These are phyloP conservation scores for Mormyrus iriodes DNA, from an alignment of 2,113 vertebrate species.

Conservation along the genomic window DNA sequence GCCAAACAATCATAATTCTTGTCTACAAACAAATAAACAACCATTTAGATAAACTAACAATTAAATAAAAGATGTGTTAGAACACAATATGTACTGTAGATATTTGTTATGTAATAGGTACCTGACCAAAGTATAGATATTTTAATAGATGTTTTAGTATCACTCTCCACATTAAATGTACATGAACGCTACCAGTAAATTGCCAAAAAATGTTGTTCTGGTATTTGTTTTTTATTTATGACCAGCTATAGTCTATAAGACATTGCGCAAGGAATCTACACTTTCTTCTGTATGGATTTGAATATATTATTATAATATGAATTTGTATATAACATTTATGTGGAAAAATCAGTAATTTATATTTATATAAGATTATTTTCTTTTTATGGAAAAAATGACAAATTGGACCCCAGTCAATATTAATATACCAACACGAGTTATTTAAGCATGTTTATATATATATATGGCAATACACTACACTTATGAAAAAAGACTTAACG, in stretches of 20 bases:
- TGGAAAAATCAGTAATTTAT: neutral
- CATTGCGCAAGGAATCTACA: neutral
- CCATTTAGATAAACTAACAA: neutral
- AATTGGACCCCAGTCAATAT: neutral
- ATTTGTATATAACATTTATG: neutral
- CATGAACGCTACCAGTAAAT: neutral
- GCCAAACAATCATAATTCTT: neutral
- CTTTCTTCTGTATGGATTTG: neutral
- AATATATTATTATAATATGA: too few species aligned
- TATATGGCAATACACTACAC: neutral
- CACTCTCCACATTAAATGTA: neutral
- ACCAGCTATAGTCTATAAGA: neutral
- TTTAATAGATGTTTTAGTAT: neutral
- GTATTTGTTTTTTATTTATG: neutral
- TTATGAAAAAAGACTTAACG: neutral
- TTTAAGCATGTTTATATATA: neutral
- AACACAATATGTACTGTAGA: neutral
- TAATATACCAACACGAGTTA: neutral
- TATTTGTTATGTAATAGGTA: neutral
- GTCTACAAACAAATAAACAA: neutral
- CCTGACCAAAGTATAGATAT: neutral
- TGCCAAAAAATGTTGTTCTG: neutral
- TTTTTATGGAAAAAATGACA: neutral
- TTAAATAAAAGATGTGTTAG: neutral
- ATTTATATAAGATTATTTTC: neutral